Percentiles rank a stretch among this genome's conserved stretches.
Conservation (phyloP, 2,113 vertebrate species). For the Tonatia bakeri region DNA sequence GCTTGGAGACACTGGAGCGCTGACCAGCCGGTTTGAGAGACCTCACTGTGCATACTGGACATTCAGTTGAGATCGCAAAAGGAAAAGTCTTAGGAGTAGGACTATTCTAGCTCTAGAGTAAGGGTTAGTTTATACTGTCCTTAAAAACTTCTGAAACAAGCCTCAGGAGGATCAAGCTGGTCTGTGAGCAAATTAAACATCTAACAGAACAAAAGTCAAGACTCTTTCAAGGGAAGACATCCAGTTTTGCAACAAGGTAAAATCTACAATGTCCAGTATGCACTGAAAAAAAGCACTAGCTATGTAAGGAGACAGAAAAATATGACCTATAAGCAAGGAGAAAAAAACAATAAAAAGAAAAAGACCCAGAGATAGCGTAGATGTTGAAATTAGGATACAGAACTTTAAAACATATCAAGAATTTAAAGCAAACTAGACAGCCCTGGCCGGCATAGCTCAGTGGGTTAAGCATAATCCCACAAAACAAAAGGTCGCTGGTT, state of each 20-base stretch:
- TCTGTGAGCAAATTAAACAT: neutral
- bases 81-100: neutral
- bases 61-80: neutral
- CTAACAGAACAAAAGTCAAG: neutral
- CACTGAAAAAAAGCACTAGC: neutral
- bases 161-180: neutral
- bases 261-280: neutral
- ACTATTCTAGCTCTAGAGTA: neutral
- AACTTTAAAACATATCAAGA: neutral
- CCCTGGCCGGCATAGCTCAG: too few species aligned
- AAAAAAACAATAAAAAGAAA: neutral
- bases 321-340: neutral
- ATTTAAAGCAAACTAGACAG: neutral
- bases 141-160: neutral
- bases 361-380: neutral
- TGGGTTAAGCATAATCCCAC: too few species aligned
- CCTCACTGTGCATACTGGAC: neutral
- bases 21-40: neutral
- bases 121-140: neutral
- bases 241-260: neutral
- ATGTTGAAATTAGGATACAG: neutral
- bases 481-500: too few species aligned
- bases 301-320: neutral
- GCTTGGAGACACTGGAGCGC: neutral
- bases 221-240: neutral